Evolutionary conservation across 2,888 invertebrate genomes (phyloP), one percentile per base, ranked within the genome.

Genomic region (Leptopterna dolabrata): DNA sequence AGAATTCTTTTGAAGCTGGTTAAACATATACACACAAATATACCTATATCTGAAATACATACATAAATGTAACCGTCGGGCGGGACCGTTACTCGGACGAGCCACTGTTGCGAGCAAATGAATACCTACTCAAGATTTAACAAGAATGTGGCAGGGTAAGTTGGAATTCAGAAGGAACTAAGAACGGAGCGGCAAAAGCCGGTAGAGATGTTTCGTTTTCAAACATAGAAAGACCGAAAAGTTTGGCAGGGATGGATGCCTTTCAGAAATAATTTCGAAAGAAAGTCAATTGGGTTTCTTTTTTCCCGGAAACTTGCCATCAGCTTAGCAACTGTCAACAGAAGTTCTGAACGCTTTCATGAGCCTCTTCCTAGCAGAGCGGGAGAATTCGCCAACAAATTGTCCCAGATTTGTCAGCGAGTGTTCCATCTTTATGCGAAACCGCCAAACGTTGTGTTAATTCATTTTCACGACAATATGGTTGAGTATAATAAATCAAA

Each of bases 251-350:
- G 78, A 45, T 78, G 78, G 78, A 45, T 78, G 45, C 19, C 78
- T 19, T 45, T 24, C 78, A 78, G 78, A 7, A 78, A 41, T 78
- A 45, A 78, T 78, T 78, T 78, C 45, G 45, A 78, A 45, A 78
- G 78, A 78, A 78, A 43, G 78, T 78, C 43, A 45, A 78, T 78
- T 43, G 78, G 45, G 19, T 43, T 78, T 78, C 45, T 78, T 78
- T 78, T 78, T 36, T n/a, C 24, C 19, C 24, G 2, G n/a, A n/a
- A n/a, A n/a, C n/a, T 55, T 19, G n/a, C 55, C 16, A 9, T 24
- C 63, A 43, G 78, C 41, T 78, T 45, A 43, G 41, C 13, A 78
- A 43, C 78, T 78, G 78, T 78, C 78, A 27, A 78, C 78, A 78
- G 27, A 29, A 78, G 78, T 63, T 78, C 41, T 78, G 78, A 78